Percentiles rank a stretch among this genome's conserved stretches.
phyloP scores from a whole-genome alignment of 2,113 vertebrate species.

The Hemiscyllium ocellatum region DNA sequence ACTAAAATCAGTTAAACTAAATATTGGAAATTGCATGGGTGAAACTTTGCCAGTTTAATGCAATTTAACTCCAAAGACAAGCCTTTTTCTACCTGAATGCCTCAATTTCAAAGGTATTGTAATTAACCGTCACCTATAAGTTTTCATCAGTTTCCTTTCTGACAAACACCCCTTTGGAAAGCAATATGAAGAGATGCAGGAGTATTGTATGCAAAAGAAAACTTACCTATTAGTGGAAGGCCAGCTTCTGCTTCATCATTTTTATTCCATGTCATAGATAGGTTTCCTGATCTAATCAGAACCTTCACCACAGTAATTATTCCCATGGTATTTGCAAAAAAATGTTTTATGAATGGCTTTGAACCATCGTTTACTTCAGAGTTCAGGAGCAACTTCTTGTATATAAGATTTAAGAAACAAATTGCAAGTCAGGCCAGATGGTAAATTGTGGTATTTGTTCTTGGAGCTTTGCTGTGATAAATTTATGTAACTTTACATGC shows the following conservation, averaged over 20 bases:
- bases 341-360: not conserved
- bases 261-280: not conserved
- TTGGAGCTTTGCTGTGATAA: not conserved
- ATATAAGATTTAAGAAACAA: not conserved
- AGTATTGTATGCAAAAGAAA: not conserved
- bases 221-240: not conserved
- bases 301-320: not conserved
- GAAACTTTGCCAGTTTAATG: not conserved
- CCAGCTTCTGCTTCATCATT: not conserved
- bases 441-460: not conserved
- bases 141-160: not conserved
- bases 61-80: not conserved
- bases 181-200: not conserved
- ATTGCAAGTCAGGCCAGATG: not conserved
- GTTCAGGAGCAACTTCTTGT: not conserved
- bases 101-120: not conserved
- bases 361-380: not conserved
- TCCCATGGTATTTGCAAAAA: not conserved
- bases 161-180: not conserved
- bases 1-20: not conserved
- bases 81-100: not conserved
- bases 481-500: not conserved
- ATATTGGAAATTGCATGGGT: not conserved
- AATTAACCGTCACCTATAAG: not conserved
- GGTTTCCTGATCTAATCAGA: not conserved